Conservation (phyloP, 2,888 invertebrate genomes). For the Meteorus colon region DNA sequence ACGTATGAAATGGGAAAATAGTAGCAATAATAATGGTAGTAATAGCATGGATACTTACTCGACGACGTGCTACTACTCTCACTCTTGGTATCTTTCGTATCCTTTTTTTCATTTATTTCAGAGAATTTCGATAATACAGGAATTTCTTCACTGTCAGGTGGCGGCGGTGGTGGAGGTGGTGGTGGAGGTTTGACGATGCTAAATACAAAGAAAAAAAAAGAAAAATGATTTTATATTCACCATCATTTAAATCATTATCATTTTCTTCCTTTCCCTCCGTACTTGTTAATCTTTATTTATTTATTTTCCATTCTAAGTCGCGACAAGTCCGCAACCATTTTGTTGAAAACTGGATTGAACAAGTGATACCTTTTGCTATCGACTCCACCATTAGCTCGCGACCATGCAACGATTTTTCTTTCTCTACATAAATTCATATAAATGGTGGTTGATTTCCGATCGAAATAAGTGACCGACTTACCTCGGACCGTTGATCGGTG, state of each 20-base stretch:
- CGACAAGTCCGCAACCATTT: background rate
- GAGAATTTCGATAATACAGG: constrained; percentile 57
- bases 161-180: constrained; percentile 69
- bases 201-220: constrained; percentile 33
- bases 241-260: constrained; percentile 1
- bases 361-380: constrained; percentile 8
- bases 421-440: background rate
- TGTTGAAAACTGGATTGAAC: background rate
- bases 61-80: constrained; percentile 57
- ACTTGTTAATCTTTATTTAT: constrained; percentile 11
- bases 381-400: constrained; percentile 2
- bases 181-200: constrained; percentile 66
- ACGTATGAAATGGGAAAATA: background rate
- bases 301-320: too few relatives aligned
- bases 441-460: constrained; percentile 26
- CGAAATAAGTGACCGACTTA: constrained; percentile 56
- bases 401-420: constrained; percentile 39
- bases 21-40: background rate
- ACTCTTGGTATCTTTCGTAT: constrained; percentile 58
- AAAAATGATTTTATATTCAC: background rate
- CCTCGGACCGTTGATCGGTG: constrained; percentile 63
- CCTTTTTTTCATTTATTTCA: constrained; percentile 56
- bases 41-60: constrained; percentile 50
- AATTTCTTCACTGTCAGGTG: constrained; percentile 64
- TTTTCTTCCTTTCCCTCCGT: background rate